Conservation (phyloP, 2,113 vertebrate genomes). For the Psephotus haematonotus region DNA sequence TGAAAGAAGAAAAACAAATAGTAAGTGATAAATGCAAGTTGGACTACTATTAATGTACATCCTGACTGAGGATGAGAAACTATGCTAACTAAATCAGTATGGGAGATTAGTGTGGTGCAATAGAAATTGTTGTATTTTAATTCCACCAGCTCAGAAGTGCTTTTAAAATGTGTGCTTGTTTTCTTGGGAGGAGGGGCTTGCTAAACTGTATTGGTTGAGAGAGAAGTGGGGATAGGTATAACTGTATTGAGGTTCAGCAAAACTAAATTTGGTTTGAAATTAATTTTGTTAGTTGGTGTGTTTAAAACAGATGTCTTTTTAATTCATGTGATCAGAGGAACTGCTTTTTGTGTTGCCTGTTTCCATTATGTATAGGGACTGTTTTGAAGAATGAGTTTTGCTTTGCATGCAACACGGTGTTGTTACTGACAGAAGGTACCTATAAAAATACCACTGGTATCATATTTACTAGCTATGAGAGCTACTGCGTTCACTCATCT, state of each 20-base stretch:
- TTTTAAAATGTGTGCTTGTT: background rate
- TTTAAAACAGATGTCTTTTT: background rate
- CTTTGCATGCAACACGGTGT: background rate
- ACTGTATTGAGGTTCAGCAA: background rate
- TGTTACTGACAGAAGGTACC: background rate
- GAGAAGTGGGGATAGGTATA: background rate
- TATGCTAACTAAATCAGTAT: background rate
- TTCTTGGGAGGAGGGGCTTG: background rate
- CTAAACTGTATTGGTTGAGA: background rate
- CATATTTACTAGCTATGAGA: background rate
- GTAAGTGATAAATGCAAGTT: background rate
- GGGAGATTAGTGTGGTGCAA: background rate
- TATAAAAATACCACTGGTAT: background rate
- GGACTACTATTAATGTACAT: background rate
- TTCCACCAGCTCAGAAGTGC: background rate
- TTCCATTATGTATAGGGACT: accelerated
- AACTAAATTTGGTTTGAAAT: background rate
- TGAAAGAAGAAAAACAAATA: background rate
- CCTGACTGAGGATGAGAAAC: background rate
- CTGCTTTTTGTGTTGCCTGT: background rate
- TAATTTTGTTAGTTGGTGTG: background rate
- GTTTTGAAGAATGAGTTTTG: background rate
- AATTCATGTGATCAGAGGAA: background rate
- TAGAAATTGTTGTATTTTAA: background rate
- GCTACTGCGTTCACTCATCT: background rate